Base-by-base conservation (phyloP, 2,797 vertebrate genomes). In the Gadopsis marmoratus region DNA sequence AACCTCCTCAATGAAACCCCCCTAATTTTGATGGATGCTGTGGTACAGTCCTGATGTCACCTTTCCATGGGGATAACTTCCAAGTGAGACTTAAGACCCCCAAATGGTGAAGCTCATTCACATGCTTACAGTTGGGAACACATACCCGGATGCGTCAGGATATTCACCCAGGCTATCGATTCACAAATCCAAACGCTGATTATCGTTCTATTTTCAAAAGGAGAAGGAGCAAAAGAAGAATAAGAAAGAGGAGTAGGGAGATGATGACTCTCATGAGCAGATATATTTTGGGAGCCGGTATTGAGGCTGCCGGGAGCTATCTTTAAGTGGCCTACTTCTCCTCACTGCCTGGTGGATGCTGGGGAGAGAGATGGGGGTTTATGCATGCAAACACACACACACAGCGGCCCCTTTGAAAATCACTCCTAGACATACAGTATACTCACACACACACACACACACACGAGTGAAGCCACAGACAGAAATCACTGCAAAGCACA, bases 291-390 rank as follows among this genome's bases (percentile, higher is more conserved):
- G 94, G 94, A 94, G 90, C 75, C 81, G 71, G 92, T 93, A 95
- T 94, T 92, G 90, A 95, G 94, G 95, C 94, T 94, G 93, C 93
- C 84, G 84, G 83, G 82, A 94, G 94, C 95, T 96, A 95, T 95
- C 93, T 96, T 95, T 95, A 94, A 92, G 92, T 85, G 94, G 92
- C 94, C 95, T 96, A 96, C 91, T 95, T 96, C 94, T 92, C 76
- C 87, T 86, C 81, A 85, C 80, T 79, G 89, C 89, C 86, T 90
- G 88, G 86, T 92, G 82, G 92, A 92, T 92, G 84, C 81, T 78
- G 76, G 79, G 80, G 84, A 77, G 81, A 77, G 74, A 82, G 71
- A 85, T 54, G 83, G 37, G 84, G 85, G 81, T 85, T 85, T 82
- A 86, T 71, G 74, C 64, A 13, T 73, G 61, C 84, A 79, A 65